Conservation (phyloP, 2,888 invertebrate genomes). For the Nyleta sp. region DNA sequence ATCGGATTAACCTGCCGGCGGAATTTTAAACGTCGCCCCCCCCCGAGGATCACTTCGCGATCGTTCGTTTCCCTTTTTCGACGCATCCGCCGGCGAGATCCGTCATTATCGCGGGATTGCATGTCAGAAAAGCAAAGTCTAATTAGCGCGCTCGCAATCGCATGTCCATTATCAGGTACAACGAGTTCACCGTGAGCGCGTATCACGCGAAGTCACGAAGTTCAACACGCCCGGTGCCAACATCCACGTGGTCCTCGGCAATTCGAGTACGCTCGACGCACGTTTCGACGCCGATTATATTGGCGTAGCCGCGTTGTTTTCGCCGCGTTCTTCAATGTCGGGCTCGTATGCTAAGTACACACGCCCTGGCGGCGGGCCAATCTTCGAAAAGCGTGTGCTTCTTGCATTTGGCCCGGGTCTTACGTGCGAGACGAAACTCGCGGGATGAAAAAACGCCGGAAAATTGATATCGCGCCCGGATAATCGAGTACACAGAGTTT, state of each 20-base stretch:
- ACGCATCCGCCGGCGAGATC: constrained; percentile 50
- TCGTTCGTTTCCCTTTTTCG: constrained; percentile 8
- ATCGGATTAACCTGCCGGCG: constrained; percentile 24
- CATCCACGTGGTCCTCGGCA: constrained; percentile 61
- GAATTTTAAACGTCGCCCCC: background rate
- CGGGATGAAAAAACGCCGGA: background rate
- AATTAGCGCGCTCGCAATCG: constrained; percentile 74
- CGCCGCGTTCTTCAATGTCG: too few relatives aligned
- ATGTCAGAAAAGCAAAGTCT: constrained; percentile 73
- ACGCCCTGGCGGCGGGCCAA: constrained; percentile 35
- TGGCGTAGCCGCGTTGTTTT: too few relatives aligned
- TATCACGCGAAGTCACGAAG: constrained; percentile 68
- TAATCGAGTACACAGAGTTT: constrained; percentile 17
- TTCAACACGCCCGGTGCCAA: constrained; percentile 57
- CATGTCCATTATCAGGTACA: constrained; percentile 76
- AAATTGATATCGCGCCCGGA: constrained; percentile 11
- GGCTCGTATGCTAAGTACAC: constrained; percentile 39
- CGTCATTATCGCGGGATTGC: constrained; percentile 64
- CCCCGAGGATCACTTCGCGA: too few relatives aligned
- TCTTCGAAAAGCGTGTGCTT: constrained; percentile 13
- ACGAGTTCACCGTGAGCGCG: constrained; percentile 73
- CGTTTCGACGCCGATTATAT: too few relatives aligned
- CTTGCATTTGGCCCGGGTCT: constrained; percentile 17
- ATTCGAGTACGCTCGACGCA: constrained; percentile 33
- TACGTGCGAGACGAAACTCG: constrained; percentile 19